Evolutionary conservation across 2,888 invertebrate species (phyloP).

Genomic region (Sphecodes monilicornis): DNA sequence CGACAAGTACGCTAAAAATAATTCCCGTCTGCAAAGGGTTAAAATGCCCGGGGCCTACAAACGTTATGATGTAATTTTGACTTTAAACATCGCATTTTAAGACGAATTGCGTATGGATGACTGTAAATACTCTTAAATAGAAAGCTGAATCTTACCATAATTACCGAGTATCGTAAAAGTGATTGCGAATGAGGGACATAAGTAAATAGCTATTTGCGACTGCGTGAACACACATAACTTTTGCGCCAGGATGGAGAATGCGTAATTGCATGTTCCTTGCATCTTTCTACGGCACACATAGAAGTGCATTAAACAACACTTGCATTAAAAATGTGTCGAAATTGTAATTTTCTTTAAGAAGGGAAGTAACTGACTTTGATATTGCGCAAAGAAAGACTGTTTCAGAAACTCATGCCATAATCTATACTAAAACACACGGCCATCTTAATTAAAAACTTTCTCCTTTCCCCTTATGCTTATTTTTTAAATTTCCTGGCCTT

Average conservation of each 20-base stretch:
- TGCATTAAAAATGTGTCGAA: background rate
- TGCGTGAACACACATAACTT: background rate
- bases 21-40: no score
- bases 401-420: no score
- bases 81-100: slow-evolving; percentile 11
- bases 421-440: no score
- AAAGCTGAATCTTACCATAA: slow-evolving; percentile 42
- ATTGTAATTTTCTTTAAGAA: background rate
- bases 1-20: no score
- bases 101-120: slow-evolving; percentile 19
- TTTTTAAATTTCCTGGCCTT: background rate
- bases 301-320: background rate
- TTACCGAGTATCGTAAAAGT: slow-evolving; percentile 16
- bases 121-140: slow-evolving; percentile 23
- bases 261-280: background rate
- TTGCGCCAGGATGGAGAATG: slow-evolving; percentile 19
- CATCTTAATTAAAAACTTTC: background rate
- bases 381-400: no score
- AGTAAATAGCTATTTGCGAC: slow-evolving; percentile 10
- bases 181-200: slow-evolving; percentile 13
- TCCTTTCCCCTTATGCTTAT: background rate
- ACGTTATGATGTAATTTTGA: background rate
- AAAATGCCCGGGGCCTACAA: background rate
- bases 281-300: background rate
- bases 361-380: background rate